Percentiles rank a stretch among this genome's conserved stretches.
phyloP scores from a whole-genome alignment of 23 tunicate species.

The Corella eumyota region DNA sequence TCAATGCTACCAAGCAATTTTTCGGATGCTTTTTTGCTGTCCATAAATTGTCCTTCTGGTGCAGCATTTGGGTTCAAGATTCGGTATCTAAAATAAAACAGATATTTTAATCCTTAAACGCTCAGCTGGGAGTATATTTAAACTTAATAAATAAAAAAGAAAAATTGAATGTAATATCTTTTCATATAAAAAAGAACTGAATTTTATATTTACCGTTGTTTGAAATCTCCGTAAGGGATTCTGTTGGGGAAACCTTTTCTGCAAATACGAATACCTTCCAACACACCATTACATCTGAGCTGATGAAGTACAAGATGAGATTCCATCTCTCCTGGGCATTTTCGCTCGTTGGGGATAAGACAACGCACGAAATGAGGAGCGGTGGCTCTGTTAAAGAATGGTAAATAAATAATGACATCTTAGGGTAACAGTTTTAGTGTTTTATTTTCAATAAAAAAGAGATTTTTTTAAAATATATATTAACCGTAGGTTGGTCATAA shows the following conservation, averaged over 20 bases:
- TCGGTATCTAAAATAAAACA: too few relatives aligned
- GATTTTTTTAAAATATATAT: too few relatives aligned
- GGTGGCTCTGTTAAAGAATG: conserved; percentile 75
- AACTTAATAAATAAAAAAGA: too few relatives aligned
- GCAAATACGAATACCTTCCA: conserved; percentile 99
- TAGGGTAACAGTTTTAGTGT: too few relatives aligned
- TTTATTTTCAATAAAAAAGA: too few relatives aligned
- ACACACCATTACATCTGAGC: conserved; percentile 98
- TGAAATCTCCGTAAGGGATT: conserved; percentile 90
- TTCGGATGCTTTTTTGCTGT: conserved; percentile 98
- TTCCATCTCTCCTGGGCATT: conserved; percentile 83
- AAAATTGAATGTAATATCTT: too few relatives aligned
- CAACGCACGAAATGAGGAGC: conserved; percentile 99
- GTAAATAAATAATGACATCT: too few relatives aligned
- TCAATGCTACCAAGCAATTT: conserved; percentile 76
- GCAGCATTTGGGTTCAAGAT: conserved; percentile 86
- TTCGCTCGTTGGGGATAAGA: conserved; percentile 92
- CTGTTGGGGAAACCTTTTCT: conserved; percentile 99
- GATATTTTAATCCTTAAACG: too few relatives aligned
- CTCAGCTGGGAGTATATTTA: too few relatives aligned
- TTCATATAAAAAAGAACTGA: too few relatives aligned
- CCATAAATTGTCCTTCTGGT: conserved; percentile 93
- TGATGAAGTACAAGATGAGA: conserved; percentile 91
- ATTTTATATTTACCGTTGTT: conserved; percentile 51
- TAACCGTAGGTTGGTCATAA: conserved; percentile 88